Evolutionary conservation across 2,888 invertebrate genomes (phyloP).

Genomic region (Tetropium fuscum): DNA sequence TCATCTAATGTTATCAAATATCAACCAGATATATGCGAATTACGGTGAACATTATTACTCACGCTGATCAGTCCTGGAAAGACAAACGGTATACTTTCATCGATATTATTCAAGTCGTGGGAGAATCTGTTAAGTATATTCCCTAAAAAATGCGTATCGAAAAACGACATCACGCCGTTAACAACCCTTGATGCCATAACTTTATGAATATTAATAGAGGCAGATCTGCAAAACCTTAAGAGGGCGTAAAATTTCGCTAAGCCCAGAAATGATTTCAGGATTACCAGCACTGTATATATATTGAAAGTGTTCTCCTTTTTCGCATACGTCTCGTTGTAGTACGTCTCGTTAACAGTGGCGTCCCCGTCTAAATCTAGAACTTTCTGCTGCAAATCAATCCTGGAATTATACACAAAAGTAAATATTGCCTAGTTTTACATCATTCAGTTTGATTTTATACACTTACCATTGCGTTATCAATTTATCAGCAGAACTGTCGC

Average conservation of each 20-base stretch:
- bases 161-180: slow-evolving; percentile 46
- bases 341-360: slow-evolving; percentile 10
- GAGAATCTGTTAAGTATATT: slow-evolving; percentile 51
- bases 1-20: too few relatives aligned
- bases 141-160: slow-evolving; percentile 48
- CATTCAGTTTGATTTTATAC: background rate
- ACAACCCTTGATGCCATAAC: slow-evolving; percentile 40
- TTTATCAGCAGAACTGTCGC: slow-evolving; percentile 46
- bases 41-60: background rate
- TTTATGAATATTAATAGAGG: slow-evolving; percentile 46
- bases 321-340: slow-evolving; percentile 18
- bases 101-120: slow-evolving; percentile 44
- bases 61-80: slow-evolving; percentile 21
- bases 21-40: too few relatives aligned
- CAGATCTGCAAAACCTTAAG: slow-evolving; percentile 26
- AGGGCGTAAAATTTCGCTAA: slow-evolving; percentile 29
- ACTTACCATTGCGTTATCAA: slow-evolving; percentile 51
- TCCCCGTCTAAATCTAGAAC: slow-evolving; percentile 22
- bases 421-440: too few relatives aligned
- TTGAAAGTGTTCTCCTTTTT: slow-evolving; percentile 26
- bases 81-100: slow-evolving; percentile 41
- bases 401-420: slow-evolving; percentile 21
- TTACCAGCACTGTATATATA: slow-evolving; percentile 20
- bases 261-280: slow-evolving; percentile 13
- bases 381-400: slow-evolving; percentile 31